A percentile compares a stretch with the other conserved stretches of the same genome.
phyloP scores from a whole-genome alignment of 2,113 vertebrate species.

The Oenanthe oenanthe region DNA sequence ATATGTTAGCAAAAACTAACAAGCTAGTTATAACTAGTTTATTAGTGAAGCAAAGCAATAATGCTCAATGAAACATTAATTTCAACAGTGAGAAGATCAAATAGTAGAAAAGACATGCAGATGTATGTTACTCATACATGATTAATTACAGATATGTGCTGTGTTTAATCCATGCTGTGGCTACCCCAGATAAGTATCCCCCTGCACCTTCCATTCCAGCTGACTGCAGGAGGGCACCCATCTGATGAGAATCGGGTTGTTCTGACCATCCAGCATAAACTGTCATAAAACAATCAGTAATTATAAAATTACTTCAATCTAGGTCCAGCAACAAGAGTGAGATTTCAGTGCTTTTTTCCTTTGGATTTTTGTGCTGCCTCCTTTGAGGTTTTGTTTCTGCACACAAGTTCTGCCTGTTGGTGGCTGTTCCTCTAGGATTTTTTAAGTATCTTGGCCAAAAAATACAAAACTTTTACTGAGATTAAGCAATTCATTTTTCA shows the following conservation, averaged over 20 bases:
- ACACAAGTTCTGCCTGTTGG: rapidly evolving
- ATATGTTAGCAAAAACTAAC: neutral
- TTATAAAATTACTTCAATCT: neutral
- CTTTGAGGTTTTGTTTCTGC: neutral
- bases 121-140: neutral
- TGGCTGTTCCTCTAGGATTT: neutral
- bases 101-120: neutral
- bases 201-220: neutral
- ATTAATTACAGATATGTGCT: neutral
- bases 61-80: neutral
- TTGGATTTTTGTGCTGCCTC: neutral
- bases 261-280: neutral
- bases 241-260: neutral
- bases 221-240: neutral
- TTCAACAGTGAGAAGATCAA: neutral
- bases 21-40: neutral
- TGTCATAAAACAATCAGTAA: neutral
- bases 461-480: neutral
- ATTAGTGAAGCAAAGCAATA: neutral
- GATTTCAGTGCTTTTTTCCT: neutral
- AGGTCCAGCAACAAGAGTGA: neutral
- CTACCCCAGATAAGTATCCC: neutral
- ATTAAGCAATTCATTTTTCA: neutral
- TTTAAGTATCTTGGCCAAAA: neutral
- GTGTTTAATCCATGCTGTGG: neutral